Evolutionary conservation across 2,888 invertebrate genomes (phyloP).

Genomic region (Catocala sponsa): DNA sequence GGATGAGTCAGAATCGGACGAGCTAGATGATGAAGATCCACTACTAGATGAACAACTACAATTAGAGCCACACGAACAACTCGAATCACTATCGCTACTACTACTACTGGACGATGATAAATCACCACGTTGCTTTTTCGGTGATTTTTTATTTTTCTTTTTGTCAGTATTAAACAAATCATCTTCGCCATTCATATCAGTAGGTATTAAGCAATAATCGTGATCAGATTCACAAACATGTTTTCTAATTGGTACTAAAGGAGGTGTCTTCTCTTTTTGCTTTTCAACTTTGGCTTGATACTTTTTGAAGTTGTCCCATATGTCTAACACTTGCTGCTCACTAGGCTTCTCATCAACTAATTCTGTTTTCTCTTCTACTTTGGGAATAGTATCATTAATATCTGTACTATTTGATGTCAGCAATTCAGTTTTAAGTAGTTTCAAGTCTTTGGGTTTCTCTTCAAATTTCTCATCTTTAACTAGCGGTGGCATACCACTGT

Average conservation of each 20-base stretch:
- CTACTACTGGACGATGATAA: conserved; percentile 92
- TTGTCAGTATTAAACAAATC: conserved; percentile 74
- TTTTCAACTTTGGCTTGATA: conserved; percentile 92
- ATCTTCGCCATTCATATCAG: conserved; percentile 80
- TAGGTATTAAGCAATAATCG: conserved; percentile 91
- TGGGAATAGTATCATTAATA: conserved; percentile 36
- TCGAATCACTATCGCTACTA: conserved; percentile 92
- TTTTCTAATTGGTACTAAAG: conserved; percentile 81
- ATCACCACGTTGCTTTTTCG: conserved; percentile 81
- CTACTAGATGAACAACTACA: conserved; percentile 94
- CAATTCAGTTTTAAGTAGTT: conserved; percentile 43
- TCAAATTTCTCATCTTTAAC: conserved; percentile 61
- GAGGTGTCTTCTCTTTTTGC: conserved; percentile 80
- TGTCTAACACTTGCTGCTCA: conserved; percentile 90
- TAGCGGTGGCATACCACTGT: conserved; percentile 67
- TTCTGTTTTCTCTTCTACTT: conserved; percentile 65
- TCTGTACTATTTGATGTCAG: conserved; percentile 36
- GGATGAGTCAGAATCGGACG: conserved; percentile 83
- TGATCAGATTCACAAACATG: conserved; percentile 91
- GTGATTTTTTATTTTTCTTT: conserved; percentile 84
- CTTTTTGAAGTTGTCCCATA: conserved; percentile 93
- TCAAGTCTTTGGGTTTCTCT: conserved; percentile 54
- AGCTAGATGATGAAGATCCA: conserved; percentile 90
- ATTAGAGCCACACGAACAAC: conserved; percentile 94
- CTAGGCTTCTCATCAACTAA: conserved; percentile 83